These are phyloP conservation scores for Stratiomys singularior DNA, from an alignment of 2,888 invertebrate genomes.

Conservation along the genomic window DNA sequence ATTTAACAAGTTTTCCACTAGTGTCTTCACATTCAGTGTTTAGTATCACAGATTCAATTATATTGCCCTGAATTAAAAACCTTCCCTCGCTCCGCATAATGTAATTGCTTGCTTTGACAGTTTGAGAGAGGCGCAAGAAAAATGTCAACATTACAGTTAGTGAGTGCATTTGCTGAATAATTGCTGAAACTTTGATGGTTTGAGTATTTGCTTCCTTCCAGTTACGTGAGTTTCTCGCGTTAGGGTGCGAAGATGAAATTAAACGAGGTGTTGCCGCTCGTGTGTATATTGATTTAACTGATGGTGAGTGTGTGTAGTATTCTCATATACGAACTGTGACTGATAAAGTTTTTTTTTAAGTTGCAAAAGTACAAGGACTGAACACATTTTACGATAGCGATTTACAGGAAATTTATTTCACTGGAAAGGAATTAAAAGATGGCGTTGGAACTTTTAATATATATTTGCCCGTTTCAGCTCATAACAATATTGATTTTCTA, in stretches of 20 bases:
- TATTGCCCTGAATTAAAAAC: too few species aligned
- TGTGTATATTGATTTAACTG: conserved; percentile 69
- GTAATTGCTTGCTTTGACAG: too few species aligned
- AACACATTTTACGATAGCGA: conserved; percentile 54
- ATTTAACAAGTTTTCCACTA: too few species aligned
- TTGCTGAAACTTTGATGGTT: not conserved
- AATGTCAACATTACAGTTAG: not conserved
- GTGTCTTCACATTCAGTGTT: too few species aligned
- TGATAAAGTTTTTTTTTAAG: not conserved
- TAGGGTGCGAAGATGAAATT: conserved; percentile 65
- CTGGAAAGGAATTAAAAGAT: conserved; percentile 47
- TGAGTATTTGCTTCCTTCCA: conserved; percentile 36
- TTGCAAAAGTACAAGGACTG: conserved; percentile 48
- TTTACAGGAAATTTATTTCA: conserved; percentile 56
- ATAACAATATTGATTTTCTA: conserved; percentile 55
- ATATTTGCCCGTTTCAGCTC: conserved; percentile 55
- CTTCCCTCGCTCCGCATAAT: too few species aligned
- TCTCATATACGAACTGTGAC: not conserved
- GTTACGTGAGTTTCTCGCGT: conserved; percentile 61
- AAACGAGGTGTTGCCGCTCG: conserved; percentile 67
- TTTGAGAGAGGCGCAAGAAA: too few species aligned
- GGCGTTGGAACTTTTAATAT: conserved; percentile 45
- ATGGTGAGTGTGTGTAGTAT: conserved; percentile 63
- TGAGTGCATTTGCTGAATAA: not conserved
- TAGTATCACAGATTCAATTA: too few species aligned